Percentiles rank a stretch among this genome's conserved stretches.
These are phyloP conservation scores for Isotomurus palustris DNA, from an alignment of 2,888 invertebrate species.

Conservation along the genomic window DNA sequence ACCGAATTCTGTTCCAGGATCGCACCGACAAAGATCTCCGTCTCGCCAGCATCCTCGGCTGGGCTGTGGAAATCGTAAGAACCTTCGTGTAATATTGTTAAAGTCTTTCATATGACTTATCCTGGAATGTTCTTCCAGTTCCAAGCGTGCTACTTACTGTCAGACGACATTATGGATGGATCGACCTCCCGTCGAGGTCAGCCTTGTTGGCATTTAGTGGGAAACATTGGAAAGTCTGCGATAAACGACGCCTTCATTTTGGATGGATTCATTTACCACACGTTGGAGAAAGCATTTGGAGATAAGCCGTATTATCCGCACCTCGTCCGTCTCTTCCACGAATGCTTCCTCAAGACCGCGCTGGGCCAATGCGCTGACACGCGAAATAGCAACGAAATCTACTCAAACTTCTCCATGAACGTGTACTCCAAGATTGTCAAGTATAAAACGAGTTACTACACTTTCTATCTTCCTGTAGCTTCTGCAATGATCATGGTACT, in stretches of 20 bases:
- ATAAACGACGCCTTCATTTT: slow-evolving; percentile 80
- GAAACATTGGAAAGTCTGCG: slow-evolving; percentile 67
- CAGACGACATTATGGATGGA: slow-evolving; percentile 87
- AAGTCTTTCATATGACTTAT: neutral
- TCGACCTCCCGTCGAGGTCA: slow-evolving; percentile 76
- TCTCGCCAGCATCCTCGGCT: slow-evolving; percentile 77
- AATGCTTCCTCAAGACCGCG: slow-evolving; percentile 54
- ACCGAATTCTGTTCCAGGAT: neutral
- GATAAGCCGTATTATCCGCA: slow-evolving; percentile 69
- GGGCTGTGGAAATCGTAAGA: slow-evolving; percentile 90
- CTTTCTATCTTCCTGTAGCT: slow-evolving; percentile 86
- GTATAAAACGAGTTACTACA: slow-evolving; percentile 88
- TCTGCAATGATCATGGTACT: slow-evolving; percentile 78
- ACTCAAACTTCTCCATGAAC: slow-evolving; percentile 69
- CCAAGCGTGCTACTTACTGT: slow-evolving; percentile 78
- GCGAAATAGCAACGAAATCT: neutral
- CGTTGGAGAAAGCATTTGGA: slow-evolving; percentile 71
- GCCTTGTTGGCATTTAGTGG: slow-evolving; percentile 69
- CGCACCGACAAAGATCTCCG: slow-evolving; percentile 64
- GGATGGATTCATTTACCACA: slow-evolving; percentile 69
- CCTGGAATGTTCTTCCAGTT: slow-evolving; percentile 58
- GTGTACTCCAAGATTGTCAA: slow-evolving; percentile 80
- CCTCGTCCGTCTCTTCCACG: slow-evolving; percentile 75
- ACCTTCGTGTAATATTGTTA: neutral
- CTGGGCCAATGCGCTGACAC: slow-evolving; percentile 17